phyloP scores from a whole-genome alignment of 2,797 vertebrate species.

The Spatula versicolor region DNA sequence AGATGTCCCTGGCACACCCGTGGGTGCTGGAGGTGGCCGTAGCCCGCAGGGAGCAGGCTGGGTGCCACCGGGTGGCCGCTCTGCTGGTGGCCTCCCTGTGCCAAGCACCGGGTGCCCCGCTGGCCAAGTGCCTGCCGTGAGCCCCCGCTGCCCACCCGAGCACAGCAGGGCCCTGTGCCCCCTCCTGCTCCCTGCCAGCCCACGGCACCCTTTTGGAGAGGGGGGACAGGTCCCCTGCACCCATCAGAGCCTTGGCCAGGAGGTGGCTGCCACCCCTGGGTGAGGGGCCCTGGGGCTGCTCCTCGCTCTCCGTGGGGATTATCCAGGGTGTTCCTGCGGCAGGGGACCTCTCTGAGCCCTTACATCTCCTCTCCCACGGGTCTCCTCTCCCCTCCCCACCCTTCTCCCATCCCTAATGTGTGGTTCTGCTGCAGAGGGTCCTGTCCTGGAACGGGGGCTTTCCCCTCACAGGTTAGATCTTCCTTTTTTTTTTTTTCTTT shows the following conservation, averaged over 20 bases:
- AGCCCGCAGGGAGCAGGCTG: too few species aligned
- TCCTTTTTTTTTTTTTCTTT: background rate
- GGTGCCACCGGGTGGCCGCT: background rate
- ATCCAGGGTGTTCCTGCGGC: background rate
- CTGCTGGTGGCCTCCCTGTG: background rate
- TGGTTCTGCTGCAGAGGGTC: constrained; percentile 19
- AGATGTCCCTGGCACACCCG: background rate
- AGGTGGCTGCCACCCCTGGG: fast-evolving
- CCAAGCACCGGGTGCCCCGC: background rate
- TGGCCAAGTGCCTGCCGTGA: background rate
- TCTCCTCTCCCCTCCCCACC: background rate
- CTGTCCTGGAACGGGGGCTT: background rate
- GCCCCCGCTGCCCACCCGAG: background rate
- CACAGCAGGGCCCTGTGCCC: fast-evolving
- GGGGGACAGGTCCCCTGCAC: too few species aligned
- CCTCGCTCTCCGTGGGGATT: background rate
- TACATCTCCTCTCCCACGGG: fast-evolving
- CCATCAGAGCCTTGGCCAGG: background rate
- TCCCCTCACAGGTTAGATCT: constrained; percentile 6
- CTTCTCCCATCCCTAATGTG: background rate
- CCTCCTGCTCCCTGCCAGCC: background rate
- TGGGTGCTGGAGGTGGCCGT: background rate
- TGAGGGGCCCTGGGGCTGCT: background rate
- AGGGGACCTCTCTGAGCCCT: background rate
- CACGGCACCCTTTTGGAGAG: background rate